Conservation (phyloP, 2,797 vertebrate genomes). For the Centroberyx gerrardi region DNA sequence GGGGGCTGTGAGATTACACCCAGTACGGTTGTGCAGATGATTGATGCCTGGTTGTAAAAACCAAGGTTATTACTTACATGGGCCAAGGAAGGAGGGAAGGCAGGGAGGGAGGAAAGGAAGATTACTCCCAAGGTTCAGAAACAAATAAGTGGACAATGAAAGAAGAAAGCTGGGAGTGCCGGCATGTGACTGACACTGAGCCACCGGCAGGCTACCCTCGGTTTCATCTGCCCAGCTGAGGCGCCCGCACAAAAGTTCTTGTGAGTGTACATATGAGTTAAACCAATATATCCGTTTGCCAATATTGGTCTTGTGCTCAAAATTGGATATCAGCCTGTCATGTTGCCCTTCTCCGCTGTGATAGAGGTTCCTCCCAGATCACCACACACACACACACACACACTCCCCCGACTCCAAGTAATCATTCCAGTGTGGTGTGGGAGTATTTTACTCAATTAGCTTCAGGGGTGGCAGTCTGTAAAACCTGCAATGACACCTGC, state of each 20-base stretch:
- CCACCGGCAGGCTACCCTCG: conserved; percentile 21
- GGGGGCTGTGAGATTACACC: conserved; percentile 84
- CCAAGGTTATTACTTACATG: conserved; percentile 81
- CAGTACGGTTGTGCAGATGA: conserved; percentile 76
- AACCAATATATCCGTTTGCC: no score
- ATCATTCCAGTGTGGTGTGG: no score
- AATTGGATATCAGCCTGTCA: no score
- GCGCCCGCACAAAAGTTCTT: conserved; percentile 5
- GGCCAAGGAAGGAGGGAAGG: conserved; percentile 51
- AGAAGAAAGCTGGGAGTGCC: conserved; percentile 48
- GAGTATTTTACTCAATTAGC: no score
- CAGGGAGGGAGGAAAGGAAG: conserved; percentile 47
- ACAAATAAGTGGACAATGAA: conserved; percentile 77
- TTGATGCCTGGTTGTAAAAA: conserved; percentile 85
- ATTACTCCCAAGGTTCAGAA: conserved; percentile 77
- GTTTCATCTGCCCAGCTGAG: conserved; percentile 29
- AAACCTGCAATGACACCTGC: no score
- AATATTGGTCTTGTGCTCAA: no score
- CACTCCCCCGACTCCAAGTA: no score
- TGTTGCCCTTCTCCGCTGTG: no score
- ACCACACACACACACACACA: no score
- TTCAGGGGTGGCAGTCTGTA: no score
- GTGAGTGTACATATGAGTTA: background rate
- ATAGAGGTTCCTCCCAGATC: no score
- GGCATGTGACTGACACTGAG: conserved; percentile 39